Percentiles rank a stretch among this genome's conserved stretches.
These are phyloP conservation scores for Gyps fulvus DNA, from an alignment of 2,113 vertebrate genomes.

Conservation along the genomic window DNA sequence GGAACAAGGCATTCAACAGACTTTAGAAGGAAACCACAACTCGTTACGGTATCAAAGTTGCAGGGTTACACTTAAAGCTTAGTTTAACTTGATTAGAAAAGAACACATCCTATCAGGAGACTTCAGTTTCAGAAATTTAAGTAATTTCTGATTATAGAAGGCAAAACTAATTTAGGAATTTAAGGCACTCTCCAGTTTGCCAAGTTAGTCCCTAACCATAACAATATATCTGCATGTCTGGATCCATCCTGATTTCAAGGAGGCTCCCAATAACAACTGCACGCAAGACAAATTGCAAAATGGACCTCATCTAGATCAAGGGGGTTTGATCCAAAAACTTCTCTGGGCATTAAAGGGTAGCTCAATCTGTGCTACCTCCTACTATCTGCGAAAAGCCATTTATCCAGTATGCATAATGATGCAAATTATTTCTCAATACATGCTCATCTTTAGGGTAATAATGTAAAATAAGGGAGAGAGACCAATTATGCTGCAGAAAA, in stretches of 20 bases:
- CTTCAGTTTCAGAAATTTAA: neutral
- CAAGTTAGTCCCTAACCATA: neutral
- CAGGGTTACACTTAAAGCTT: neutral
- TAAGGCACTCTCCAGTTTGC: neutral
- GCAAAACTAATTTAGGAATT: neutral
- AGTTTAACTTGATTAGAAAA: neutral
- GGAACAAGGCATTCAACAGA: neutral
- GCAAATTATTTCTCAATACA: neutral
- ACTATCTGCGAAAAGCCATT: neutral
- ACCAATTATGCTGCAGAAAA: neutral
- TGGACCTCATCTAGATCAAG: neutral
- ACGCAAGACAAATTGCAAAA: neutral
- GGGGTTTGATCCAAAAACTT: neutral
- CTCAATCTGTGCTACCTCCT: neutral
- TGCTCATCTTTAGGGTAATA: neutral
- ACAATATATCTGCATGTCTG: accelerated
- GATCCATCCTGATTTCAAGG: neutral
- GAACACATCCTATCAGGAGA: neutral
- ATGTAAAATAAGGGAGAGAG: neutral
- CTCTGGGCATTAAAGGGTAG: neutral
- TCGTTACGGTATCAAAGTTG: neutral
- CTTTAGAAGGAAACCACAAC: neutral
- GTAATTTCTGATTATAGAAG: neutral
- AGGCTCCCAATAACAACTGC: neutral
- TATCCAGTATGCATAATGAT: neutral